These are phyloP conservation scores for Poecilus cupreus DNA, from an alignment of 2,888 invertebrate species.

Conservation along the genomic window DNA sequence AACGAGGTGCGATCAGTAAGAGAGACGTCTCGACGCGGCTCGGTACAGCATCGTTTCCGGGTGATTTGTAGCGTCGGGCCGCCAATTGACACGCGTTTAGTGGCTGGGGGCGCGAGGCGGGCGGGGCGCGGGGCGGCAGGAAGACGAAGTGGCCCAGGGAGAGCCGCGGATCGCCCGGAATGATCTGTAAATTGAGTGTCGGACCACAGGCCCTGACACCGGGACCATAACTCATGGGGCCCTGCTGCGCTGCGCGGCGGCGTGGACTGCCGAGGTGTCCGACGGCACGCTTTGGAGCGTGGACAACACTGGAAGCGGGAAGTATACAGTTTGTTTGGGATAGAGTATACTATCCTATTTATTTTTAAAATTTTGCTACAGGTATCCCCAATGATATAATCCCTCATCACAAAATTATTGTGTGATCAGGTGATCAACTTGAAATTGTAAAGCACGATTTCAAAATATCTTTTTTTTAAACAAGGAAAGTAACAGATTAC, in stretches of 20 bases:
- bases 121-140: slow-evolving; percentile 60
- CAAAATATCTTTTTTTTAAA: no score
- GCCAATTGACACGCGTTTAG: slow-evolving; percentile 31
- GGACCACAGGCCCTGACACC: slow-evolving; percentile 70
- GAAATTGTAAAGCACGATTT: no score
- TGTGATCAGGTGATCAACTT: no score
- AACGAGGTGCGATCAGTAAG: slow-evolving; percentile 22
- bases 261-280: slow-evolving; percentile 59
- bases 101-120: slow-evolving; percentile 63
- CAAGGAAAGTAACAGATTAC: no score
- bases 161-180: slow-evolving; percentile 73
- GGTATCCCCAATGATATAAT: no score
- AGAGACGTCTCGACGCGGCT: neutral
- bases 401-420: no score
- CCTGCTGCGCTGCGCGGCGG: slow-evolving; percentile 70
- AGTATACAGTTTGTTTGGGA: no score
- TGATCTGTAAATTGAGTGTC: slow-evolving; percentile 78
- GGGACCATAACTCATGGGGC: slow-evolving; percentile 75
- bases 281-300: neutral
- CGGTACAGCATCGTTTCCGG: neutral
- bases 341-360: no score
- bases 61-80: slow-evolving; percentile 16
- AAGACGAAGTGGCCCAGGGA: slow-evolving; percentile 74
- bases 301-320: no score
- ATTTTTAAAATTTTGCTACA: no score